Evolutionary conservation across 2,113 vertebrate genomes (phyloP).

Genomic region (Ctenomys sociabilis): DNA sequence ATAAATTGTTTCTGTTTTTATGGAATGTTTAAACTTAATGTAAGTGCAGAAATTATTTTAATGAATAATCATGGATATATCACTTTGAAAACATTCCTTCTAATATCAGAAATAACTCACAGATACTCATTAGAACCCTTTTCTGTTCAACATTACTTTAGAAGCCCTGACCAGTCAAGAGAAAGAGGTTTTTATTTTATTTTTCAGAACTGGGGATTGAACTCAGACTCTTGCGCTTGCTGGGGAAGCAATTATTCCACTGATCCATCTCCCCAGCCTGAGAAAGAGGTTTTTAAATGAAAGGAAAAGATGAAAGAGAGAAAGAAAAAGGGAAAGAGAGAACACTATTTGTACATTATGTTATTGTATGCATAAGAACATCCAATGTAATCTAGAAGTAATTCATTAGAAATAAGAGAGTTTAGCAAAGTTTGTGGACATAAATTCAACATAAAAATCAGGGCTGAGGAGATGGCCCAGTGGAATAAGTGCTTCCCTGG

Average conservation of each 20-base stretch:
- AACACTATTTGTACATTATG: slow-evolving; percentile 12
- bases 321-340: neutral
- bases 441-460: neutral
- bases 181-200: neutral
- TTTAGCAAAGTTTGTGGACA: neutral
- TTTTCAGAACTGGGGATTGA: no score
- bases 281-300: neutral
- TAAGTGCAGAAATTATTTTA: neutral
- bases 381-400: neutral
- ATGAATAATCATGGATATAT: neutral
- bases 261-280: no score
- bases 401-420: neutral
- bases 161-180: neutral
- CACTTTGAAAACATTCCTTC: slow-evolving; percentile 21
- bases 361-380: slow-evolving; percentile 6
- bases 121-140: neutral
- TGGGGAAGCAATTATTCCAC: no score
- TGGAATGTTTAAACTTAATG: neutral
- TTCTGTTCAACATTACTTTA: neutral
- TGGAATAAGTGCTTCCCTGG: no score
- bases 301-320: neutral
- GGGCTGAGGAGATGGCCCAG: no score
- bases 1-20: slow-evolving; percentile 9
- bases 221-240: no score
- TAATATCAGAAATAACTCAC: neutral